Base-by-base conservation (phyloP, 2,888 invertebrate species). In the Drosophila ustulata region DNA sequence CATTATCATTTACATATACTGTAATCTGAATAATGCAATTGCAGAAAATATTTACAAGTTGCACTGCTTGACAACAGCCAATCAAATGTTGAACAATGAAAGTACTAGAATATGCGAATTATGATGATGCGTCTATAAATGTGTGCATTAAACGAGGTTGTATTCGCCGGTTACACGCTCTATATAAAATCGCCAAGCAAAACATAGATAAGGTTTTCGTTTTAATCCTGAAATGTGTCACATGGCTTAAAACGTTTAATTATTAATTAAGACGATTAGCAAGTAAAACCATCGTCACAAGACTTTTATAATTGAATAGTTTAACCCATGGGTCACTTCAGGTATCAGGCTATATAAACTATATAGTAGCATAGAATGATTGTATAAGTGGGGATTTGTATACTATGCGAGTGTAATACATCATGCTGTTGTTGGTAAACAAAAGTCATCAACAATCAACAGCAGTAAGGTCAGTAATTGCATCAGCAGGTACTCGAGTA, bases 391-490 rank as follows among this genome's bases (percentile, higher is more conserved):
- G 7, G 30, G 18, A 46, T 25, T 13, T 13, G 43, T 46, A 45
- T 37, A 37, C n/a, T 46, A 18, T 18, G 18, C 18, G 18, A 18
- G 18, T 18, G 2, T 18, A 18, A 18, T 18, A 18, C 18, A 18
- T 18, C 18, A 18, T 13, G 55, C 9, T 28, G 7, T 50, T 41
- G 41, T 18, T 45, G 26, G 75, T 73, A 75, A 75, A 77, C 75
- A 75, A 77, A 51, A 55, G 46, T 71, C 26, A 67, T 55, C 43
- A 75, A 77, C 55, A 55, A 50, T 71, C 26, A 67, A 58, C 43
- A 59, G 41, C 68, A 66, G 75, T 59, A 66, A 76, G 76, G 76
- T 76, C 76, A 76, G 75, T 78, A 66, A 52, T 69, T 78, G 70
- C 75, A 76, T 76, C 76, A 78, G 56, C 70, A 70, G 74, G 58